A percentile compares a stretch with the other conserved stretches of the same genome.
These are phyloP conservation scores for Tuta absoluta DNA, from an alignment of 2,888 invertebrate genomes.

Conservation along the genomic window DNA sequence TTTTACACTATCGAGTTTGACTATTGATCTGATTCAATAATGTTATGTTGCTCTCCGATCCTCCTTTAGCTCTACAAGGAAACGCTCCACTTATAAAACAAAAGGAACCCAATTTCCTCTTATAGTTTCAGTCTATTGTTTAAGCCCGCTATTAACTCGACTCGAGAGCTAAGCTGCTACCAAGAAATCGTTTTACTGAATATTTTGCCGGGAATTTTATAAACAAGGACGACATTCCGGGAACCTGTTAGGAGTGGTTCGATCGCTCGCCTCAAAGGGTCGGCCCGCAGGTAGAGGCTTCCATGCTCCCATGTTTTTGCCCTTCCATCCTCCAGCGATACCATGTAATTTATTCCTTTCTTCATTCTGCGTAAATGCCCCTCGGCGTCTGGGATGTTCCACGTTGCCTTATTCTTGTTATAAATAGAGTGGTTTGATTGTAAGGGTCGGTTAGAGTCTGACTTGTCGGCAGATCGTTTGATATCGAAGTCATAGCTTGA, in stretches of 20 bases:
- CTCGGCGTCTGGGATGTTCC: constrained; percentile 42
- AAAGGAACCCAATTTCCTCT: constrained; percentile 24
- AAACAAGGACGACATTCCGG: constrained; percentile 50
- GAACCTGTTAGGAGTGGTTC: constrained; percentile 51
- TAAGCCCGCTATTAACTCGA: constrained; percentile 26
- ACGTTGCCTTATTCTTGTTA: constrained; percentile 52
- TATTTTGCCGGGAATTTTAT: constrained; percentile 45
- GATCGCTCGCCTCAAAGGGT: constrained; percentile 48
- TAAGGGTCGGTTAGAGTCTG: constrained; percentile 40
- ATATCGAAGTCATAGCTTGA: constrained; percentile 48
- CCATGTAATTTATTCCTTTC: constrained; percentile 53
- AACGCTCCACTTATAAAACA: constrained; percentile 12
- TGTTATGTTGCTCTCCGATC: not conserved
- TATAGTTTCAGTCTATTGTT: constrained; percentile 24
- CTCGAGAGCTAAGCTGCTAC: constrained; percentile 38
- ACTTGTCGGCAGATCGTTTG: constrained; percentile 51
- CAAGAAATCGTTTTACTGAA: constrained; percentile 45
- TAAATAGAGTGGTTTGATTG: constrained; percentile 50
- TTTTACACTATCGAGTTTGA: not conserved
- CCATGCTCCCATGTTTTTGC: constrained; percentile 52
- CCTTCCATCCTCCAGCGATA: constrained; percentile 52
- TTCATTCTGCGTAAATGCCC: constrained; percentile 51
- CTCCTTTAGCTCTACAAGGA: constrained; percentile 1
- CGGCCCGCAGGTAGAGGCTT: constrained; percentile 45
- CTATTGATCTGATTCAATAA: not conserved